A percentile compares a stretch with the other conserved stretches of the same genome.
Conservation (phyloP, 2,113 vertebrate genomes). For the Malurus alboscapulatus region DNA sequence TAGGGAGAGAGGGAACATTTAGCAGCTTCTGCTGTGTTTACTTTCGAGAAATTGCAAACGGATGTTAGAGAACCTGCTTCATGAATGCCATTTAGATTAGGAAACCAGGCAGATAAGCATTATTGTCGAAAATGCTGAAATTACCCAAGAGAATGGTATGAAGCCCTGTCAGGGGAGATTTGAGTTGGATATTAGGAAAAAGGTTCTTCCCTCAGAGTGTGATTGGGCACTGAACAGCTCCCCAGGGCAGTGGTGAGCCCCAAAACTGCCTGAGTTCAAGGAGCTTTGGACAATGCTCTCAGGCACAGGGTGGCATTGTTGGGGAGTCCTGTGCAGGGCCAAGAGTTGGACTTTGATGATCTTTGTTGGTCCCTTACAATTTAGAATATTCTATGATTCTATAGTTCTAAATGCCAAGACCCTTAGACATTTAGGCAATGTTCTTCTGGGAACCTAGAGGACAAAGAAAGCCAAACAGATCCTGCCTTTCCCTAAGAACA, state of each 20-base stretch:
- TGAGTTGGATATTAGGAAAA: background rate
- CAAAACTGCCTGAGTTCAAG: background rate
- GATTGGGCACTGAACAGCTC: background rate
- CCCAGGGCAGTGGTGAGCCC: background rate
- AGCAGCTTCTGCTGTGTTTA: constrained; percentile 15
- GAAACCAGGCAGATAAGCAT: background rate
- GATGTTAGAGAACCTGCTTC: background rate
- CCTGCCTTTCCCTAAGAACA: background rate
- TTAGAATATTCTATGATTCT: background rate
- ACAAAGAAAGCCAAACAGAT: background rate
- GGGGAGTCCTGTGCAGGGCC: background rate
- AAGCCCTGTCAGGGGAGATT: background rate
- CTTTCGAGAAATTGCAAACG: background rate
- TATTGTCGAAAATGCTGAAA: background rate
- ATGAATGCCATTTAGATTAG: background rate
- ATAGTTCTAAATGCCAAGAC: background rate
- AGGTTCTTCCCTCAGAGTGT: background rate
- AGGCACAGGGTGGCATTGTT: background rate
- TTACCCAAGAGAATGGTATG: background rate
- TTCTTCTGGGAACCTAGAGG: background rate
- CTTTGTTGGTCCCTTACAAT: background rate
- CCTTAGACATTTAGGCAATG: background rate
- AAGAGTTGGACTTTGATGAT: background rate
- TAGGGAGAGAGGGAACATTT: background rate
- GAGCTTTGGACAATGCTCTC: background rate